Evolutionary conservation across 2,888 invertebrate genomes (phyloP), one percentile per base, ranked within the genome.

Genomic region (Luperina nickerlii): DNA sequence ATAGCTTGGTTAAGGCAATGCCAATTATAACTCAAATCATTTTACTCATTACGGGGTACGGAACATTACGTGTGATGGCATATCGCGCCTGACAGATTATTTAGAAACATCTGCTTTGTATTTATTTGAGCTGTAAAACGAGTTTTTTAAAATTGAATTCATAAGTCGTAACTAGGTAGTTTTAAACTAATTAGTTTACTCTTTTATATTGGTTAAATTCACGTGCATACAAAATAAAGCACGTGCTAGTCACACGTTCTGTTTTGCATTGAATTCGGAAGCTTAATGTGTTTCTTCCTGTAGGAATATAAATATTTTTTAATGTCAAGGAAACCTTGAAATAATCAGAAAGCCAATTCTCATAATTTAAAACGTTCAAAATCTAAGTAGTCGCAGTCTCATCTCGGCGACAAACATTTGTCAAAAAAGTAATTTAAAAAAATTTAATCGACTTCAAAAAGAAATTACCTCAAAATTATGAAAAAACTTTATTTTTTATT

Each of bases 61-160:
- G 90, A 86, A 88, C 89, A 87, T 86, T 79, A 85, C 74, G 79
- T 51, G n/a, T 67, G 78, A 79, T 73, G 74, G 70, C 45, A 62
- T 80, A 76, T 63, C 81, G 76, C 86, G 71, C 87, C 80, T 89
- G 85, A 77, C 85, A 82, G 73, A 73, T 83, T 84, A 77, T 83
- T 81, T 76, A 79, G 71, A 80, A 88, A 90, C 93, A 93, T 88
- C 93, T 94, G 93, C 92, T 89, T 86, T 85, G 76, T 82, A 80
- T 87, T 79, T 24, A 57, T 81, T 78, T 69, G 84, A 84, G 77
- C 78, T 75, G 42, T 57, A 84, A 88, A 92, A 91, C 91, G 84
- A 89, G 87, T 87, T 90, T 91, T 91, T 88, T 88, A 78, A 87
- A 92, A 92, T 92, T 89, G 82, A 86, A 83, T 89, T 88, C n/a